Percentiles rank a stretch among this genome's conserved stretches.
Evolutionary conservation across 1,140 invertebrate species (phyloP).

Genomic region (Parapsyche elsis): DNA sequence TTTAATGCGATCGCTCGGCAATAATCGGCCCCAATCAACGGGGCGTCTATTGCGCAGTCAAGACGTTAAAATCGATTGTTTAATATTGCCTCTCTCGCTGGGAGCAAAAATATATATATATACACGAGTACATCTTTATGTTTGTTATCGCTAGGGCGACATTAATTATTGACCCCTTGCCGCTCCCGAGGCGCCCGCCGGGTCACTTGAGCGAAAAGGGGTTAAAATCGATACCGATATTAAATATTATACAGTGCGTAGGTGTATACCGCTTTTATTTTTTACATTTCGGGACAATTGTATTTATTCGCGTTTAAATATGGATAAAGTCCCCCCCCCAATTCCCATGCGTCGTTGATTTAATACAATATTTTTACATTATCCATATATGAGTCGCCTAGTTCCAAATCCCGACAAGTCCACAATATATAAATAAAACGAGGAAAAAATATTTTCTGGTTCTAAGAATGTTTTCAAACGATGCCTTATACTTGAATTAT

Average conservation of each 20-base stretch:
- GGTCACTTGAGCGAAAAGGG: neutral
- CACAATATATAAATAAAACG: no score
- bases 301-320: no score
- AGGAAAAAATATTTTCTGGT: no score
- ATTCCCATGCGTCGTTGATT: no score
- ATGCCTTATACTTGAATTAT: no score
- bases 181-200: neutral
- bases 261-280: no score
- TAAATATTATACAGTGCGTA: neutral
- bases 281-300: no score
- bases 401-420: no score
- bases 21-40: neutral
- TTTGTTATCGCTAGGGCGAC: constrained; percentile 8
- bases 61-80: neutral
- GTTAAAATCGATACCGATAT: constrained; percentile 27
- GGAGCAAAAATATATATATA: neutral
- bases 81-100: neutral
- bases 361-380: no score
- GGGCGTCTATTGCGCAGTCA: neutral
- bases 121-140: neutral
- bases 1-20: neutral
- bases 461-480: no score
- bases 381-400: no score
- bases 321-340: no score
- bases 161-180: constrained; percentile 25